A percentile compares a stretch with the other conserved stretches of the same genome.
These are phyloP conservation scores for Antheraea yamamai DNA, from an alignment of 2,888 invertebrate species.

Conservation along the genomic window DNA sequence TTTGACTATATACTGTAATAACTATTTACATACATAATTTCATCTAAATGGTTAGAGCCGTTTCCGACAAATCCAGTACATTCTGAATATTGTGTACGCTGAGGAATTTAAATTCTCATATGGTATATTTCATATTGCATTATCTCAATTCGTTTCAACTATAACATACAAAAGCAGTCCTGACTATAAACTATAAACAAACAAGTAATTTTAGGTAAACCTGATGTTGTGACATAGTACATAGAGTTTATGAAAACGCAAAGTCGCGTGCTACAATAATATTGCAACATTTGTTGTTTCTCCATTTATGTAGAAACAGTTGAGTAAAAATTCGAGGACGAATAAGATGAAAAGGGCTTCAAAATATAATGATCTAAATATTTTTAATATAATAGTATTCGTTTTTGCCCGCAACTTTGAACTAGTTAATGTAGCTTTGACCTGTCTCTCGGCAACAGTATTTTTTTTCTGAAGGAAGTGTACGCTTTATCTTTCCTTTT, in stretches of 20 bases:
- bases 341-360: slow-evolving; percentile 4
- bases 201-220: slow-evolving; percentile 8
- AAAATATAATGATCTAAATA: neutral
- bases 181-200: neutral
- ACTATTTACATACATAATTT: too few relatives aligned
- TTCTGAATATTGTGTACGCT: neutral
- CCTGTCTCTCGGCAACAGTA: too few relatives aligned
- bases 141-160: neutral
- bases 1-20: too few relatives aligned
- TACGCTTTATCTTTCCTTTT: too few relatives aligned
- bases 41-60: too few relatives aligned
- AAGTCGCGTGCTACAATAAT: slow-evolving; percentile 45
- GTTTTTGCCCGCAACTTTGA: too few relatives aligned
- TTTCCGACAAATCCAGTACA: too few relatives aligned
- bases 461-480: too few relatives aligned
- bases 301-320: slow-evolving; percentile 22
- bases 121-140: neutral
- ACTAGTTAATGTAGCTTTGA: too few relatives aligned
- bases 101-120: neutral
- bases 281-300: slow-evolving; percentile 36
- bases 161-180: neutral
- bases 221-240: slow-evolving; percentile 37
- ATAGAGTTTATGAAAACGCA: slow-evolving; percentile 41
- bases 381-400: neutral
- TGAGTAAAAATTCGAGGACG: slow-evolving; percentile 5